Base-by-base conservation (phyloP, 2,888 invertebrate species). In the Ormyrus pomaceus region DNA sequence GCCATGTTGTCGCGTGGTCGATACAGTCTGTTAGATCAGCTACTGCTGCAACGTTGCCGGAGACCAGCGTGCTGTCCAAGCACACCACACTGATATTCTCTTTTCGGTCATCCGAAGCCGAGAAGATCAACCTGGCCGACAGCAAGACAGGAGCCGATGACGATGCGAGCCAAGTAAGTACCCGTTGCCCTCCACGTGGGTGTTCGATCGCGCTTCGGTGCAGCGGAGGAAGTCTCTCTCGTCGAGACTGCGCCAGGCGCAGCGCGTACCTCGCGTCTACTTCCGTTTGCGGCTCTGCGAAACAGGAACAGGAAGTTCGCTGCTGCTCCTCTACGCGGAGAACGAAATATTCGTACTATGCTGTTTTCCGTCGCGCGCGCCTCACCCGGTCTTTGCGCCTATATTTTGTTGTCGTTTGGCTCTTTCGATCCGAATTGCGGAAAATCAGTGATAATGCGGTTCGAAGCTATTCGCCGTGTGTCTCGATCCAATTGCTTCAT, bases 271-370 rank as follows among this genome's bases (percentile, higher is more conserved):
- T 75, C 72, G 62, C 51, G 75, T 62, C 6, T 56, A 82, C 82
- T 82, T 82, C 82, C 82, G 81, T 62, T 70, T 45, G 66, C 74
- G 66, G 50, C 58, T 66, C 53, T 68, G 68, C 82, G 82, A 79
- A 86, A 90, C 90, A 90, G 90, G 90, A 90, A 90, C 90, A 90
- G 90, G 90, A 90, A 90, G 90, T 90, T 87, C 87, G 86, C 86
- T 65, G 59, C 10, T 19, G 11, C 8, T 61, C 10, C 13, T 61
- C 19, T 89, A 81, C 83, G 83, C 13, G n/a, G 11, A 61, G 19
- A 61, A 19, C 9, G 6, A 19, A 61, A 61, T 10, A 10, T 34
- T 61, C 61, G 34, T 34, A 19, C 61, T 61, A 53, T 53, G 9
- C 13, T 56, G 13, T 56, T n/a, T 10, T 56, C 56, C 9, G 8